Percentiles rank a stretch among this genome's conserved stretches.
Evolutionary conservation across 2,888 invertebrate genomes (phyloP).

Genomic region (Apodemia mormo): DNA sequence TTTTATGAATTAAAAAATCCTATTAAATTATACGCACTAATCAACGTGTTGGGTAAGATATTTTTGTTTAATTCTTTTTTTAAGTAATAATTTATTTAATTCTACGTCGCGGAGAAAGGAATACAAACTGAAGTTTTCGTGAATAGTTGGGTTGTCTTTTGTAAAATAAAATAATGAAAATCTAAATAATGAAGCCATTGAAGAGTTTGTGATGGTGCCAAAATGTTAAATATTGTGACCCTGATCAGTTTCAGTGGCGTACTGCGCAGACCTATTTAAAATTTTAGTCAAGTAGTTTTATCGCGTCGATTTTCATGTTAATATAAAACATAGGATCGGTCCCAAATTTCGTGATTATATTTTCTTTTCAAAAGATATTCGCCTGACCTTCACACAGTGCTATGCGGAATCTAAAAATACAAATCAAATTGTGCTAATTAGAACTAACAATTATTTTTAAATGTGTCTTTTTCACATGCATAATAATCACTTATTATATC

Average conservation of each 20-base stretch:
- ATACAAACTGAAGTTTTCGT: constrained; percentile 4
- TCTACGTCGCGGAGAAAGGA: constrained; percentile 8
- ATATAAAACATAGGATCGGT: neutral
- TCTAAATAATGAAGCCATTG: constrained; percentile 29
- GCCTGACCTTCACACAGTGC: constrained; percentile 18
- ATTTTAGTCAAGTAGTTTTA: constrained; percentile 8
- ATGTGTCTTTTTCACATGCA: neutral
- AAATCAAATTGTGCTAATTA: neutral
- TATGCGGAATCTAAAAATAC: constrained; percentile 28
- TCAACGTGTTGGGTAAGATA: constrained; percentile 55
- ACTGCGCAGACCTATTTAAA: constrained; percentile 51
- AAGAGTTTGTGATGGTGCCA: constrained; percentile 42
- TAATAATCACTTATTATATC: neutral
- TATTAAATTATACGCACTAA: neutral
- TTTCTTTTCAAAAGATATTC: constrained; percentile 1
- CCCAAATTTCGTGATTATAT: constrained; percentile 1
- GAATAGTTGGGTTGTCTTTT: neutral
- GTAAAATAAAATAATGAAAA: neutral
- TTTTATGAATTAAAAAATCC: constrained; percentile 19
- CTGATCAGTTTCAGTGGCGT: constrained; percentile 52
- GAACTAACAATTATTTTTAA: constrained; percentile 1
- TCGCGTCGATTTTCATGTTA: constrained; percentile 3
- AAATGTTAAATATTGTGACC: constrained; percentile 56
- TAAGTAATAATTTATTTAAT: neutral
- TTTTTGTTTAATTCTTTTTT: constrained; percentile 25